Evolutionary conservation across 53 echinoderm and acorn worm species (phyloP), one percentile per base, ranked within the genome.

Genomic region (Henricia sp.): DNA sequence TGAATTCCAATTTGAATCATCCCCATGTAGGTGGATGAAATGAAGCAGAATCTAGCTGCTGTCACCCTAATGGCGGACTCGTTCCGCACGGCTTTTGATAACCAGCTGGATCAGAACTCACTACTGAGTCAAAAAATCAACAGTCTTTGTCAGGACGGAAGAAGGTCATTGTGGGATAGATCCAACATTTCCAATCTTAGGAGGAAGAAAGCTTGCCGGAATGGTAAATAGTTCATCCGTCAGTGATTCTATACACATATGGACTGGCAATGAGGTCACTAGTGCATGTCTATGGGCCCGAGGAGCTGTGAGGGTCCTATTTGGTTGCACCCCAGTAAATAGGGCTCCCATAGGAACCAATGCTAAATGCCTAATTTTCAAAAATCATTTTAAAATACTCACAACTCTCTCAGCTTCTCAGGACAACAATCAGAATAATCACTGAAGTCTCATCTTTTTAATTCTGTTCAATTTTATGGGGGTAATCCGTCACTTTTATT

Each of bases 61-160:
- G 82, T 88, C 2, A 75, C 86, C 27, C 83, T 94, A 0, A 86
- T 90, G 23, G 89, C 99, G 0, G 99, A 99, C 64, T 86, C 99
- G 25, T 99, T 92, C 82, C 50, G 90, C 43, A 90, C 85, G 54
- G 99, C 94, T 19, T 99, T 99, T 86, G 99, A 99, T 44, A 88
- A 99, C 13, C 99, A 99, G 70, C 84, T 99, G 52, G 88, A 90
- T 56, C 84, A 89, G 32, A 99, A 99, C 67, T 83, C 84, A 13
- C 57, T 52, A 1, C 69, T 99, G 35, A 34, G 90, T 48, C 67
- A 74, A 57, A 68, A 99, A 36, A 54, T 94, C 23, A 11, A n/a
- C 44, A 28, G 52, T 66, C 8, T 74, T 37, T 30, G 28, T 52
- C 24, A 63, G 19, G 78, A 78, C n/a, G n/a, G n/a, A n/a, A n/a